Base-by-base conservation (phyloP, 2,888 invertebrate species). In the Lapara coniferarum region DNA sequence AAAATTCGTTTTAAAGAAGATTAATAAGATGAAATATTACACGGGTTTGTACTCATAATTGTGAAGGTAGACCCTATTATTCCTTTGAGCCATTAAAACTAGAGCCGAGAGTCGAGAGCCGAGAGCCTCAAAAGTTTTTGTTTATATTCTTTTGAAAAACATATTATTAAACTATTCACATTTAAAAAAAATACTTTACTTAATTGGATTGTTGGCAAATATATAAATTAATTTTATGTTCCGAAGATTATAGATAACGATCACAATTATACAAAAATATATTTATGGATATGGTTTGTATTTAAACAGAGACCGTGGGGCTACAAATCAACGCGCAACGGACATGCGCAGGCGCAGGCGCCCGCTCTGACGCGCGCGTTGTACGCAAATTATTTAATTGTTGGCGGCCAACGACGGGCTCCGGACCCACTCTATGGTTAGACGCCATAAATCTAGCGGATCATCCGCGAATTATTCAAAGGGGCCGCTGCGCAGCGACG, bases 371-470 rank as follows among this genome's bases (percentile, higher is more conserved):
- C 70, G 73, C 72, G 72, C 75, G 71, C 71, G 37, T 46, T 66
- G 56, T 91, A 92, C 86, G 92, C 92, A 92, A 92, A 92, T 92
- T 85, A 85, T 90, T 91, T 92, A 91, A 92, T 91, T 91, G 91
- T 84, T 80, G 79, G 77, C 76, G 79, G 76, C 77, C 4, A 37
- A 37, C 37, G 37, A 68, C 66, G 78, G 63, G 63, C 59, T 46
- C 46, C 49, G 46, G 8, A 13, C 13, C 49, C 63, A 88, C 87
- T 86, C 91, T 91, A 86, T 92, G 88, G 87, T 93, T 92, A 92
- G 78, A 73, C 82, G 81, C 87, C 88, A 90, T 92, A 92, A 93
- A 93, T 93, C 92, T 90, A 89, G 81, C 79, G 82, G 81, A 83
- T 88, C 84, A 83, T 85, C 82, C 79, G 91, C 90, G 88, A 90